Evolutionary conservation across 2,113 vertebrate genomes (phyloP).

Genomic region (Tetrax tetrax): DNA sequence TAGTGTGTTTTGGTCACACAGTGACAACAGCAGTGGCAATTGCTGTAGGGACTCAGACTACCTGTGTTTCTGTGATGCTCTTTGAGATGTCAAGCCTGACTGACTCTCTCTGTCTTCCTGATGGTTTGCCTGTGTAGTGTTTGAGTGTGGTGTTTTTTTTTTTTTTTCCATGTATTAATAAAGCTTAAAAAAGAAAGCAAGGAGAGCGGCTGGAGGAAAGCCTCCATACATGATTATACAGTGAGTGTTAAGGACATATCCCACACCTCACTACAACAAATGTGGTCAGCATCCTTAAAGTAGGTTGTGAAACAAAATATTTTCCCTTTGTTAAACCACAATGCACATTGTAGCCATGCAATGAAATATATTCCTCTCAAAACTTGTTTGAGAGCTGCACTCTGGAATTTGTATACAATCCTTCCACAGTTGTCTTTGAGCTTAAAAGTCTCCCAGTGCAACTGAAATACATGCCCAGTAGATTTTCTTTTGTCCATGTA

Average conservation of each 20-base stretch:
- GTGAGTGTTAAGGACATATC: neutral
- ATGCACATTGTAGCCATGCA: neutral
- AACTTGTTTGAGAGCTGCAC: neutral
- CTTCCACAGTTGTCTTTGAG: neutral
- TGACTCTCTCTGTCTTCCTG: neutral
- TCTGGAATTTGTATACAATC: neutral
- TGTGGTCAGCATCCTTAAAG: neutral
- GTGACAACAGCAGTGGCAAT: neutral
- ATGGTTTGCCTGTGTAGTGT: neutral
- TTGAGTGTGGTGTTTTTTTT: neutral
- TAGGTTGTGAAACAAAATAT: neutral
- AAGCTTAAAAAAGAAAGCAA: neutral
- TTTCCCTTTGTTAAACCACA: neutral
- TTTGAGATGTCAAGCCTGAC: neutral
- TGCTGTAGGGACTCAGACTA: neutral
- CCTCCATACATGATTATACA: neutral
- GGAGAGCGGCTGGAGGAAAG: accelerated
- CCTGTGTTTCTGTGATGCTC: neutral
- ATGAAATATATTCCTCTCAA: neutral
- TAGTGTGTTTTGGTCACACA: neutral
- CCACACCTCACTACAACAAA: neutral
- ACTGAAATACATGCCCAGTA: neutral
- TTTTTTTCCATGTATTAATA: neutral
- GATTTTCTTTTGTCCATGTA: neutral
- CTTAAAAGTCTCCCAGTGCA: neutral